Percentiles rank a stretch among this genome's conserved stretches.
Conservation (phyloP, 2,797 vertebrate genomes). For the Sebastes steindachneri region DNA sequence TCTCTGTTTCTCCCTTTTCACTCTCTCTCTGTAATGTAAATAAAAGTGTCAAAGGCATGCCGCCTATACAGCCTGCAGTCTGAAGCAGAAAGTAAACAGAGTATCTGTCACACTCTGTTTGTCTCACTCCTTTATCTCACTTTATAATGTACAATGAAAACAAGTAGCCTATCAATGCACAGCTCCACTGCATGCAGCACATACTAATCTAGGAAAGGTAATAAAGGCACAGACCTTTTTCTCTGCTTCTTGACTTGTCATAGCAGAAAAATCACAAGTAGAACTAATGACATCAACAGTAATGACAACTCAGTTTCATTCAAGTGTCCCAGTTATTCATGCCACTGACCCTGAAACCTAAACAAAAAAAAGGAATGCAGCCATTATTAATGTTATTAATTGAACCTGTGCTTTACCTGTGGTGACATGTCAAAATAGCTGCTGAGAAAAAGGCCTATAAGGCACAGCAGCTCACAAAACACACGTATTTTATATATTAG, state of each 20-base stretch:
- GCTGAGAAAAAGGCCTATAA: not conserved
- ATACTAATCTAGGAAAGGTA: not conserved
- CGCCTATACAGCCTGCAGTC: not conserved
- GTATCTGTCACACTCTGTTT: not conserved
- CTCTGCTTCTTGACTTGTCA: not conserved
- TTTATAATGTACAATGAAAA: not conserved
- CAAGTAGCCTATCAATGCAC: not conserved
- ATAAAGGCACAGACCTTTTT: not conserved
- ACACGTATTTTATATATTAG: not conserved
- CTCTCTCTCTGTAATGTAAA: slow-evolving; percentile 27
- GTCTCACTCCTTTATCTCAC: not conserved
- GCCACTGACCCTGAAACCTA: not conserved
- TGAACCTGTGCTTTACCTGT: not conserved
- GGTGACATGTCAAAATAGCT: not conserved
- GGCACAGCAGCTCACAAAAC: not conserved
- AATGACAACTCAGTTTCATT: not conserved
- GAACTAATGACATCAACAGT: not conserved
- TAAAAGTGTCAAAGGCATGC: slow-evolving; percentile 10
- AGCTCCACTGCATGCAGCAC: not conserved
- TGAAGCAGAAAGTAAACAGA: not conserved
- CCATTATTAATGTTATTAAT: not conserved
- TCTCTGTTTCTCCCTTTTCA: not conserved
- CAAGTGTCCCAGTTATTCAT: not conserved
- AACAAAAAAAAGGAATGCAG: not conserved
- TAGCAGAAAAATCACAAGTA: not conserved